A percentile compares a stretch with the other conserved stretches of the same genome.
These are phyloP conservation scores for Lanistes nyassanus DNA, from an alignment of 1,140 invertebrate genomes.

Conservation along the genomic window DNA sequence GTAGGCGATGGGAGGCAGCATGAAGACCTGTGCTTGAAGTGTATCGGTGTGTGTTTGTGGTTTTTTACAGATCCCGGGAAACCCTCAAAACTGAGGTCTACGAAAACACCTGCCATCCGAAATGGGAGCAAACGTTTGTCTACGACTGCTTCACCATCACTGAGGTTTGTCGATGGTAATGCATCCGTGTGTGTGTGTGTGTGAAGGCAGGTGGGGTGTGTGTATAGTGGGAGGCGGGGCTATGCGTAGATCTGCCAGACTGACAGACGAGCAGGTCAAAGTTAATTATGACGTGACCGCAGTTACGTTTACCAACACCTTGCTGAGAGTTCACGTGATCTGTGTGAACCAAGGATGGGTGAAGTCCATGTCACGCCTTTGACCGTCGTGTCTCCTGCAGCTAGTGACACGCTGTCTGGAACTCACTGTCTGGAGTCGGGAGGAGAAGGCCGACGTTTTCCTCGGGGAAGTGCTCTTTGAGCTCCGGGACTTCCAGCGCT, in stretches of 20 bases:
- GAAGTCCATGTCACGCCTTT: too few species aligned
- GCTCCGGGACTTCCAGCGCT: constrained; percentile 86
- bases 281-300: too few species aligned
- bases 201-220: not conserved
- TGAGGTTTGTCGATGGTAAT: constrained; percentile 19
- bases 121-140: constrained; percentile 34
- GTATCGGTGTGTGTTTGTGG: too few species aligned
- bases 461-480: constrained; percentile 61
- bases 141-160: constrained; percentile 28
- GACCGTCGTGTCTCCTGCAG: constrained; percentile 22
- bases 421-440: constrained; percentile 84
- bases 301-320: too few species aligned
- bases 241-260: too few species aligned
- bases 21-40: not conserved
- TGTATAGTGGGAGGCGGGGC: not conserved
- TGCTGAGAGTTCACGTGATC: too few species aligned
- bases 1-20: not conserved
- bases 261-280: too few species aligned
- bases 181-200: not conserved
- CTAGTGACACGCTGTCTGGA: constrained; percentile 81
- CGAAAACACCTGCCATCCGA: not conserved
- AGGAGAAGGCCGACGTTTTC: constrained; percentile 81
- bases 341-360: too few species aligned
- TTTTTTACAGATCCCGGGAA: constrained; percentile 11
- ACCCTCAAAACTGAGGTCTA: constrained; percentile 24